phyloP scores from a whole-genome alignment of 2,888 invertebrate species.

The Drosophila mimica region DNA sequence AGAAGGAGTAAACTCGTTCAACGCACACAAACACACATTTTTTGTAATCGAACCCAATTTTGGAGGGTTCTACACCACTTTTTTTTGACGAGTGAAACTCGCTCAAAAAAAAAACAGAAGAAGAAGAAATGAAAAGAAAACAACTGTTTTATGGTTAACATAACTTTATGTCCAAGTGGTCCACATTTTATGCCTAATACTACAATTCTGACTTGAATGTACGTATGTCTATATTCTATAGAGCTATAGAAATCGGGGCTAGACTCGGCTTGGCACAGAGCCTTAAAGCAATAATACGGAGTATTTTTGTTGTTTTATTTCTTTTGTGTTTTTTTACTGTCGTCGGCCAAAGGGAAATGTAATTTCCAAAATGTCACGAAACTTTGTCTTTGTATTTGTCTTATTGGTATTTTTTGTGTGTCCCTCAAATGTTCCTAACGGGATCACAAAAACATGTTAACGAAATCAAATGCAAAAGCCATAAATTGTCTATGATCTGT shows the following conservation, averaged over 20 bases:
- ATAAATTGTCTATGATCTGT: constrained; percentile 46
- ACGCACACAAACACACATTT: not conserved
- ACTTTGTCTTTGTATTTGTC: constrained; percentile 9
- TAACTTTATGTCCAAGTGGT: constrained; percentile 66
- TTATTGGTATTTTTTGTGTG: constrained; percentile 15
- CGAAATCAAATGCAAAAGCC: constrained; percentile 19
- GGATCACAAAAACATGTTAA: constrained; percentile 45
- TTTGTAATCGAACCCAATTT: not conserved
- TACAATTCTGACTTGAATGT: constrained; percentile 24
- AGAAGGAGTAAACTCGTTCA: constrained; percentile 86
- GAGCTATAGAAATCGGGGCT: constrained; percentile 33
- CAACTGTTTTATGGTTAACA: constrained; percentile 68
- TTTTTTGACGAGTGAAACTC: constrained; percentile 4
- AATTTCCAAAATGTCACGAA: constrained; percentile 56
- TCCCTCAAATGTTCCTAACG: constrained; percentile 17
- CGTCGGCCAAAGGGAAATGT: constrained; percentile 49
- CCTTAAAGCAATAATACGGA: constrained; percentile 75
- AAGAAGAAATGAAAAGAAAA: not conserved
- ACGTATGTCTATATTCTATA: constrained; percentile 36
- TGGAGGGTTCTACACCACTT: constrained; percentile 1
- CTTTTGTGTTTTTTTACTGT: constrained; percentile 25
- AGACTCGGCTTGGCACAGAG: constrained; percentile 55
- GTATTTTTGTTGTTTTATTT: constrained; percentile 63
- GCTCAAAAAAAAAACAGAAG: not conserved
- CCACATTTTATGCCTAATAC: constrained; percentile 66